phyloP scores from a whole-genome alignment of 2,888 invertebrate species.

The Hypomecis punctinalis region DNA sequence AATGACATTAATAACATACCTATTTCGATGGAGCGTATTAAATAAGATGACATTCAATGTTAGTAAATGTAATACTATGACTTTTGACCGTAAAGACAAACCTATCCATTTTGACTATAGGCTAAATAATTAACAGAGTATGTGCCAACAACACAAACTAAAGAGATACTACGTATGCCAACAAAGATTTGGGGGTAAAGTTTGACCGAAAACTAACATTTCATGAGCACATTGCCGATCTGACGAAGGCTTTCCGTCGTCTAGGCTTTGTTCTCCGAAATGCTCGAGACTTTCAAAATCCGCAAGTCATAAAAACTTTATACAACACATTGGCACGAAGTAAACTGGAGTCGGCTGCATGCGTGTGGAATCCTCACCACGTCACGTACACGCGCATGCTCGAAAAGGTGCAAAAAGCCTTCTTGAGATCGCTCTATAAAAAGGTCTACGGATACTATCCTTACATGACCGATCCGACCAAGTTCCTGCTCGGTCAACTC shows the following conservation, averaged over 20 bases:
- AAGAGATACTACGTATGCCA: no score
- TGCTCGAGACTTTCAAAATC: background rate
- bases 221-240: background rate
- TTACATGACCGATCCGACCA: no score
- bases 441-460: no score
- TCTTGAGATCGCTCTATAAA: no score
- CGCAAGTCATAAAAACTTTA: background rate
- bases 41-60: conserved; percentile 6
- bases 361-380: conserved; percentile 1
- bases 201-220: conserved; percentile 1
- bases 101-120: background rate
- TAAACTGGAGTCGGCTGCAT: background rate
- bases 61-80: background rate
- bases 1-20: background rate
- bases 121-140: background rate
- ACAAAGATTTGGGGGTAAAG: background rate
- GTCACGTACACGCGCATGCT: background rate
- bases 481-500: no score
- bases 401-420: no score
- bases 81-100: conserved; percentile 3
- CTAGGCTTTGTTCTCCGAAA: background rate
- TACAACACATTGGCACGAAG: background rate
- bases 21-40: conserved; percentile 5
- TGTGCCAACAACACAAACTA: no score
- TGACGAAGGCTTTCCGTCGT: background rate